phyloP scores from a whole-genome alignment of 2,797 vertebrate genomes.

The Dicrostonyx torquatus region DNA sequence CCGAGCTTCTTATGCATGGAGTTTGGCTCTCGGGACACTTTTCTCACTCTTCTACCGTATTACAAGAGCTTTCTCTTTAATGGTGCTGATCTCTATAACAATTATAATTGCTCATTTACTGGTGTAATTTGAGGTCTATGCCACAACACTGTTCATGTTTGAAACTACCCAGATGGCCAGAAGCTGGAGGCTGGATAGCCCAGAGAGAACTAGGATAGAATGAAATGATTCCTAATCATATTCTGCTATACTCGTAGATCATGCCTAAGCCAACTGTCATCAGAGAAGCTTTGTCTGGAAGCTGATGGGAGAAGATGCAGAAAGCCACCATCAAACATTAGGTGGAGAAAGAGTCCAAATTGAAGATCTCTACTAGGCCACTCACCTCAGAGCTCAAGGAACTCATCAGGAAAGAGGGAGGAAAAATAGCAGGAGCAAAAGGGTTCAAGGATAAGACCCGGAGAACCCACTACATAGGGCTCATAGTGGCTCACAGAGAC shows the following conservation, averaged over 20 bases:
- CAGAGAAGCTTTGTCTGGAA: neutral
- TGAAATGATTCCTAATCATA: neutral
- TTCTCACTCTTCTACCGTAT: too few species aligned
- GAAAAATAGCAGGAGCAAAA: neutral
- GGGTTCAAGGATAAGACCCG: neutral
- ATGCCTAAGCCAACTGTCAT: neutral
- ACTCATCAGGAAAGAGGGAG: neutral
- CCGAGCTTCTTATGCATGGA: neutral
- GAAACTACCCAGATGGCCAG: neutral
- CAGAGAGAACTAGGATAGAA: neutral
- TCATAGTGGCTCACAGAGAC: neutral
- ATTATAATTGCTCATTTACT: neutral
- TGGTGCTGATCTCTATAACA: neutral
- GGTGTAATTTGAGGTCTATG: neutral
- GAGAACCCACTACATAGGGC: neutral
- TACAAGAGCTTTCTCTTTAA: neutral
- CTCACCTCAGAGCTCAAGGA: neutral
- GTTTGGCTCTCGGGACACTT: neutral
- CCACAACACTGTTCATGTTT: neutral
- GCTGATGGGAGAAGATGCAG: neutral
- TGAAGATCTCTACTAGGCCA: neutral
- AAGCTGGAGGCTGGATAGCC: neutral
- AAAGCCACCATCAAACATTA: neutral
- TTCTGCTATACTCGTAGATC: neutral
- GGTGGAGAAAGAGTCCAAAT: neutral